These are phyloP conservation scores for Campopleginae sp. DNA, from an alignment of 2,888 invertebrate genomes.

Conservation along the genomic window DNA sequence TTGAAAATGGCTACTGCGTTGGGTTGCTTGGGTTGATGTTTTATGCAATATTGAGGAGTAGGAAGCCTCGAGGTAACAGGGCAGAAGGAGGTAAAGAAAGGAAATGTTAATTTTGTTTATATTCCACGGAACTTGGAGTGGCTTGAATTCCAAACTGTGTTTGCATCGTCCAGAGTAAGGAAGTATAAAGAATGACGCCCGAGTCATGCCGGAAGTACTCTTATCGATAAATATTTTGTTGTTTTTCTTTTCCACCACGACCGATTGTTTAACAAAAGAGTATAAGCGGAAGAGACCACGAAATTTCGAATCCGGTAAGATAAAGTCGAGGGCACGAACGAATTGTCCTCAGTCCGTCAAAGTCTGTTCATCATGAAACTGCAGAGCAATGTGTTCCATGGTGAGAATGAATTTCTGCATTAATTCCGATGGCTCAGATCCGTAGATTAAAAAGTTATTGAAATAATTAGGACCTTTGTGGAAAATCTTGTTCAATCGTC, in stretches of 20 bases:
- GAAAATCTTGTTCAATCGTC: background rate
- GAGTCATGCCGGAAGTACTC: conserved; percentile 28
- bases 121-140: background rate
- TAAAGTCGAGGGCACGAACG: conserved; percentile 40
- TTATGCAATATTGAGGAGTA: no score
- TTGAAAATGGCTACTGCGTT: background rate
- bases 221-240: conserved; percentile 41
- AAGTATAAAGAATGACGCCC: background rate
- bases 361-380: conserved; percentile 53
- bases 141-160: background rate
- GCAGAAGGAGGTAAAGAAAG: background rate
- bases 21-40: no score
- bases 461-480: background rate
- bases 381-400: conserved; percentile 14
- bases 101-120: background rate
- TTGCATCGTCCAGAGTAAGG: background rate
- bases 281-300: conserved; percentile 43
- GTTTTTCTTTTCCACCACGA: conserved; percentile 21
- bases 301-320: conserved; percentile 31
- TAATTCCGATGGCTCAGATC: background rate
- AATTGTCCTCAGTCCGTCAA: conserved; percentile 42
- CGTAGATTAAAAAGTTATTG: background rate
- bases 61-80: no score
- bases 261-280: conserved; percentile 18
- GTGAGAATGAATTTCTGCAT: conserved; percentile 16